phyloP scores from a whole-genome alignment of 2,113 vertebrate genomes.

The Orycteropus afer region DNA sequence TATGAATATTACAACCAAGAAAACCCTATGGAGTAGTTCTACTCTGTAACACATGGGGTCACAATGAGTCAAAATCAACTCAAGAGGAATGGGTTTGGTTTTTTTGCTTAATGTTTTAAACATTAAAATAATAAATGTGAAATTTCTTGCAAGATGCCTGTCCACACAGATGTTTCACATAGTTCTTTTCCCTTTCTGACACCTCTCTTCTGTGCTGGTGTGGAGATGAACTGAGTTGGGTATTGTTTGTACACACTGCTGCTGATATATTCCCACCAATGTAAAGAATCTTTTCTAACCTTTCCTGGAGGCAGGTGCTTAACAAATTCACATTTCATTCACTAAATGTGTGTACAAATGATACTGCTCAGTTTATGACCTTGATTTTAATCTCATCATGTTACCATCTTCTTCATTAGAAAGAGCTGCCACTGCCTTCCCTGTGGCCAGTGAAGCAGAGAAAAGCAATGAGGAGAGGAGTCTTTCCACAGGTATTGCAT shows the following conservation, averaged over 20 bases:
- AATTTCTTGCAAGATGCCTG: not conserved
- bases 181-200: not conserved
- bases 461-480: not conserved
- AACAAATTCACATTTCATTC: not conserved
- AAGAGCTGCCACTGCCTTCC: not conserved
- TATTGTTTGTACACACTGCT: not conserved
- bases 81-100: not conserved
- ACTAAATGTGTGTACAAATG: not conserved
- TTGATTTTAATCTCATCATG: slow-evolving; percentile 37
- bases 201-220: not conserved
- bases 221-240: not conserved
- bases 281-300: not conserved
- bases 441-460: not conserved
- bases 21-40: not conserved
- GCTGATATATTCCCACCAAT: not conserved
- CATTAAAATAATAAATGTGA: not conserved
- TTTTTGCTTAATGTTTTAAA: not conserved
- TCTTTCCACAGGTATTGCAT: not conserved
- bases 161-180: not conserved
- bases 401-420: not conserved
- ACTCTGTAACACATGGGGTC: not conserved
- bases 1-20: not conserved
- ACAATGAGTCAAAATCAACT: not conserved
- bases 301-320: not conserved
- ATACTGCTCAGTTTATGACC: not conserved